Evolutionary conservation across 2,113 vertebrate genomes (phyloP).

Genomic region (Bostrychus sinensis): DNA sequence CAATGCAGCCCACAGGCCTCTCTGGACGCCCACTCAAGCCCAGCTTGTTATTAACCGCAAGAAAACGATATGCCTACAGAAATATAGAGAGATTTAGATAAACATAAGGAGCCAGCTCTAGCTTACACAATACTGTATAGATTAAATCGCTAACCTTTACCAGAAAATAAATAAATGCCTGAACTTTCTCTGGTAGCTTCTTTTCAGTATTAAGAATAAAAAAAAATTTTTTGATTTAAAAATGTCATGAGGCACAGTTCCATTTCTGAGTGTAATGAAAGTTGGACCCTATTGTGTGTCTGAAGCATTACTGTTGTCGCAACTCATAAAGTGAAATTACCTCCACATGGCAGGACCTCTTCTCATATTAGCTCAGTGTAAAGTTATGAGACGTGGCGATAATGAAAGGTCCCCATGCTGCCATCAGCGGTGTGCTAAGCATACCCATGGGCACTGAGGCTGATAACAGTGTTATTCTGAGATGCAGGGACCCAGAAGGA

Average conservation of each 20-base stretch:
- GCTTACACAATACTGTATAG: conserved; percentile 4
- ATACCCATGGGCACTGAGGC: conserved; percentile 23
- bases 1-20: conserved; percentile 94
- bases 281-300: conserved; percentile 20
- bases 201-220: conserved; percentile 24
- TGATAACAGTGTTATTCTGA: conserved; percentile 20
- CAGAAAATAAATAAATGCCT: conserved; percentile 4
- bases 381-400: conserved; percentile 50
- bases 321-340: conserved; percentile 53
- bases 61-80: conserved; percentile 92
- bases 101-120: conserved; percentile 4
- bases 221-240: conserved; percentile 34
- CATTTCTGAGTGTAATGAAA: conserved; percentile 29
- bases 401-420: conserved; percentile 55
- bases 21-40: conserved; percentile 94
- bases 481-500: conserved; percentile 8
- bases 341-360: conserved; percentile 39
- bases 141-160: conserved; percentile 9
- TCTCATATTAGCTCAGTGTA: conserved; percentile 51
- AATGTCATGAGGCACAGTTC: conserved; percentile 44
- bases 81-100: conserved; percentile 24
- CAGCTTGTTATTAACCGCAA: conserved; percentile 94
- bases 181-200: conserved; percentile 5
- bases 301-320: conserved; percentile 42
- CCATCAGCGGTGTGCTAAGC: conserved; percentile 44